Evolutionary conservation across 2,113 vertebrate species (phyloP), one percentile per base, ranked within the genome.

Genomic region (Holacanthus passer): DNA sequence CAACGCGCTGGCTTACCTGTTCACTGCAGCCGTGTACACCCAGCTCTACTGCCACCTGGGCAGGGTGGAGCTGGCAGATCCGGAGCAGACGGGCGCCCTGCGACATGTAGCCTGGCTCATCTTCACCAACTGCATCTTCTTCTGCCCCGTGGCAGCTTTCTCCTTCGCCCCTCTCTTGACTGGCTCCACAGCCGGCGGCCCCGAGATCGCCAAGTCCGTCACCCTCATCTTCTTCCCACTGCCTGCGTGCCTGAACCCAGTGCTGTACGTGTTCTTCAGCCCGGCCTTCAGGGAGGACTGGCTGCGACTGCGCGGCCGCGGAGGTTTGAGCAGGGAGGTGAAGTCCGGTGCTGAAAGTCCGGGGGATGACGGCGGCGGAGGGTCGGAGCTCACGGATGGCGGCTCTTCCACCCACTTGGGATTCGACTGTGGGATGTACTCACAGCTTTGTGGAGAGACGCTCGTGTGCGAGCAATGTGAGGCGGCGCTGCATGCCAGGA

Each of bases 91-190:
- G 0, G 95, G 96, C 62, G 96, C 96, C 24, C 96, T 99, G 71
- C 96, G 97, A 79, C 98, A 99, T 0, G 96, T 99, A 0, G 98
- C 98, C 69, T 99, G 98, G 98, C 96, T 99, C 0, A 99, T 99
- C 91, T 99, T 99, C 93, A 99, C 97, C 41, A 99, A 99, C 88
- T 99, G 98, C 94, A 97, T 99, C 91, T 98, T 99, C 77, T 99
- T 99, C 95, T 99, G 98, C 90, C 98, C 98, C 0, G 97, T 99
- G 50, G 98, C 98, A 0, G 98, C 98, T 19, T 99, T 99, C 93
- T 99, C 98, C 0, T 99, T 99, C 24, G 97, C 97, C 0, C 97
- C 98, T 0, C 71, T 99, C 77, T 93, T 99, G 91, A 97, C 97
- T 0, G 94, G 93, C 19, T 88, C 86, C 0, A 84, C 91, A 0